Evolutionary conservation across 2,888 invertebrate genomes (phyloP).

Genomic region (Apodemia duryi): DNA sequence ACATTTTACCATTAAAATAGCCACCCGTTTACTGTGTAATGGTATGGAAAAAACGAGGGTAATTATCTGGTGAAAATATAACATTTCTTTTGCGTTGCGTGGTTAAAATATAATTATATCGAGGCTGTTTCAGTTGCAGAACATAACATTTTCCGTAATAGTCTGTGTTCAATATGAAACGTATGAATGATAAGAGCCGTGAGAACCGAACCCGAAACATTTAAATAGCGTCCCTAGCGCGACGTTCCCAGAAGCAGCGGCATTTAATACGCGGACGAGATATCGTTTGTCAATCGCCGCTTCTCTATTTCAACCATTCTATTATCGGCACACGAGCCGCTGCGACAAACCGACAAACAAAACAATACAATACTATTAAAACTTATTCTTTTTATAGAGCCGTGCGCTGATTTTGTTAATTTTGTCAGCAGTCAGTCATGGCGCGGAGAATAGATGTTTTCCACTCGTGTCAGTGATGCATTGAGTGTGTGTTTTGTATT

Average conservation of each 20-base stretch:
- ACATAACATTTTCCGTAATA: not conserved
- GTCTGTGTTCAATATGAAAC: not conserved
- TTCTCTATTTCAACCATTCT: conserved; percentile 13
- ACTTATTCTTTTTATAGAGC: conserved; percentile 15
- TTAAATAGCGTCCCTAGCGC: conserved; percentile 11
- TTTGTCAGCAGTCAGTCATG: conserved; percentile 8
- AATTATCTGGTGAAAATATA: too few relatives aligned
- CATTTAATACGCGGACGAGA: conserved; percentile 11
- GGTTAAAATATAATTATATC: too few relatives aligned
- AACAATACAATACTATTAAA: conserved; percentile 14
- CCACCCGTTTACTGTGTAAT: too few relatives aligned
- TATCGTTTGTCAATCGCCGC: conserved; percentile 15
- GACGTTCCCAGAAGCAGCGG: conserved; percentile 1
- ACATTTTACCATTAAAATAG: too few relatives aligned
- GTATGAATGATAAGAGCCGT: not conserved
- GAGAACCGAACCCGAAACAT: conserved; percentile 8
- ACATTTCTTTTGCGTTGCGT: too few relatives aligned
- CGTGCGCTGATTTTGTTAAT: conserved; percentile 10
- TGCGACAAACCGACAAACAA: conserved; percentile 13
- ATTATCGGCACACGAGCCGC: conserved; percentile 8
- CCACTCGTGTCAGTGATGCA: not conserved
- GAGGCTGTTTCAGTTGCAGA: too few relatives aligned
- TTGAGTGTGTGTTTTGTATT: not conserved
- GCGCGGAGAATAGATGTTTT: not conserved
- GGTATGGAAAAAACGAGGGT: too few relatives aligned